Evolutionary conservation across 2,797 vertebrate genomes (phyloP).

Genomic region (Hyperoplus immaculatus): DNA sequence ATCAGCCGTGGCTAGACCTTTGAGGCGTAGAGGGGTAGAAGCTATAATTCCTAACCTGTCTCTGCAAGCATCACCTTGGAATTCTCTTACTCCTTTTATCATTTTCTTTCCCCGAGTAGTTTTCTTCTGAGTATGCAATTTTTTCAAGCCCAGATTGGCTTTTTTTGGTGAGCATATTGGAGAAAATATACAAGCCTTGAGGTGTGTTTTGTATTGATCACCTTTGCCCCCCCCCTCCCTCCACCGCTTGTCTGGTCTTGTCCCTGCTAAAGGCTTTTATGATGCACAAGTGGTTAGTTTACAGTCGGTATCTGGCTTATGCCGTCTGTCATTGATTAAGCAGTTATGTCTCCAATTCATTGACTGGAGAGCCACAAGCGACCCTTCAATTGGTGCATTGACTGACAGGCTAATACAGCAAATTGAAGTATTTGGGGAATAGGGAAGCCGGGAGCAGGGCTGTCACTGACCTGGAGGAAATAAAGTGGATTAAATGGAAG

Average conservation of each 20-base stretch:
- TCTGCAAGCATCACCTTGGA: neutral
- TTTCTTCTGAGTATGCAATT: conserved; percentile 20
- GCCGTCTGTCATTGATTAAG: conserved; percentile 54
- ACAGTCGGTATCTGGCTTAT: conserved; percentile 21
- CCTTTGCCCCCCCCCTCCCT: neutral
- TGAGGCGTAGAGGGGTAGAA: neutral
- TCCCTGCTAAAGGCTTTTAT: conserved; percentile 25
- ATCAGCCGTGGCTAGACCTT: neutral
- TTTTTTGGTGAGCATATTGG: conserved; percentile 6
- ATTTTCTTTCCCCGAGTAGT: conserved; percentile 12
- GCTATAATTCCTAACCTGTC: conserved; percentile 2
- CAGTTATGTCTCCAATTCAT: conserved; percentile 43
- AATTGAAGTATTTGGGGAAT: conserved; percentile 29
- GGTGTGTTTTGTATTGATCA: conserved; percentile 51
- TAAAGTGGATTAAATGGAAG: conserved; percentile 29
- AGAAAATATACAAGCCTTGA: conserved; percentile 14
- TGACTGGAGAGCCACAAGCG: conserved; percentile 27
- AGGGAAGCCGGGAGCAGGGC: conserved; percentile 8
- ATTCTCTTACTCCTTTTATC: neutral
- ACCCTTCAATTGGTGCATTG: neutral
- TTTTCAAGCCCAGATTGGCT: neutral
- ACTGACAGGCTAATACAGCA: conserved; percentile 22
- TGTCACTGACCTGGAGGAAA: conserved; percentile 37
- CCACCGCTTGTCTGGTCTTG: neutral
- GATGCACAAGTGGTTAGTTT: conserved; percentile 32